A percentile compares a stretch with the other conserved stretches of the same genome.
These are phyloP conservation scores for Trichonephila inaurata DNA, from an alignment of 1,140 invertebrate genomes.

Conservation along the genomic window DNA sequence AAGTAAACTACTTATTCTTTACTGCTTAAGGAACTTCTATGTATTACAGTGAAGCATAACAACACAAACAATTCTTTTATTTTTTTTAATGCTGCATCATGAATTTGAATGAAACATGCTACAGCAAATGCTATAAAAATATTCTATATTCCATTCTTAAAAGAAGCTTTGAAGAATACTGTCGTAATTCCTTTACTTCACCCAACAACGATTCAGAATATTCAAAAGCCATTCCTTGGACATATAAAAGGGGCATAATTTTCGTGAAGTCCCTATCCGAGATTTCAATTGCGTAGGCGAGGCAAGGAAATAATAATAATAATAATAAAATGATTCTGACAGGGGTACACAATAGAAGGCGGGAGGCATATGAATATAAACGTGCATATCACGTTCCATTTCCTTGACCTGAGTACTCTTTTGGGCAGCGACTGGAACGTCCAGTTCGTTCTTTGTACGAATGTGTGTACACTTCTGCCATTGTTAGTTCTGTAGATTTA, in stretches of 20 bases:
- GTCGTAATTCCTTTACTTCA: background rate
- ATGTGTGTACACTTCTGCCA: background rate
- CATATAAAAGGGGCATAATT: background rate
- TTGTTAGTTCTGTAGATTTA: background rate
- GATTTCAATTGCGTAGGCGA: background rate
- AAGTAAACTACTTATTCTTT: too few species aligned
- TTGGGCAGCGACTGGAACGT: conserved; percentile 51
- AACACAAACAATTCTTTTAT: too few species aligned
- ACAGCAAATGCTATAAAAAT: background rate
- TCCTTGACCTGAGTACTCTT: conserved; percentile 53
- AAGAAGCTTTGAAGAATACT: background rate
- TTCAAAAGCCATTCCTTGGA: background rate
- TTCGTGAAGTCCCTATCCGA: background rate
- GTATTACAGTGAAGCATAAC: background rate
- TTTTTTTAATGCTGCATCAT: too few species aligned
- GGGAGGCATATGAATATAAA: background rate
- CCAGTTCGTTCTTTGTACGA: conserved; percentile 29
- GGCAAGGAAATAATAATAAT: too few species aligned
- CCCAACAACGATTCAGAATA: background rate
- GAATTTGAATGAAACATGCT: too few species aligned
- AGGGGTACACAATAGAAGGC: conserved; percentile 7
- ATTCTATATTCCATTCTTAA: background rate
- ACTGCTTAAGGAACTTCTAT: background rate
- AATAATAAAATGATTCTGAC: background rate
- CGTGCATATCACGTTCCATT: conserved; percentile 55